phyloP scores from a whole-genome alignment of 2,113 vertebrate genomes.

The Elephas maximus region DNA sequence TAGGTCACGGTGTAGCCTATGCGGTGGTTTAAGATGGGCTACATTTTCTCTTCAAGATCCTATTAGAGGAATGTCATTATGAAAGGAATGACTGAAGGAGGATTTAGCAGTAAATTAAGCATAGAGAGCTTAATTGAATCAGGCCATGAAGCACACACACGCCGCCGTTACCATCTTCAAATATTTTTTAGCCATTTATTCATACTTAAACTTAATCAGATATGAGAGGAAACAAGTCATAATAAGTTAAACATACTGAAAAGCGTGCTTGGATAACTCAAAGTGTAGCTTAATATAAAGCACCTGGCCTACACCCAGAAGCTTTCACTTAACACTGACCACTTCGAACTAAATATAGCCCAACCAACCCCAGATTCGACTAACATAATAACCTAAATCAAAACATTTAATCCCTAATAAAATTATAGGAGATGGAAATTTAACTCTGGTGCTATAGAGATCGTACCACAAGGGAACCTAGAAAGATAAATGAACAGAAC shows the following conservation, averaged over 20 bases:
- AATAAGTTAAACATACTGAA: slow-evolving; percentile 27
- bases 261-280: not conserved
- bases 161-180: not conserved
- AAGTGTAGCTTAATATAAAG: not conserved
- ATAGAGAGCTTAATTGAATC: accelerated
- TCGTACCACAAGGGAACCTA: not conserved
- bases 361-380: not conserved
- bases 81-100: not conserved
- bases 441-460: not conserved
- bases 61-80: not conserved
- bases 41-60: not conserved
- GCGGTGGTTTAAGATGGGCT: not conserved
- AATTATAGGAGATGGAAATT: not conserved
- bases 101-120: slow-evolving; percentile 58
- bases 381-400: not conserved
- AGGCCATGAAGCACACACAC: not conserved
- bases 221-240: not conserved
- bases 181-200: too few species aligned
- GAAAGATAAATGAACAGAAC: not conserved
- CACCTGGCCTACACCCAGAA: not conserved
- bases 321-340: not conserved
- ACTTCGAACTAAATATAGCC: not conserved
- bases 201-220: not conserved
- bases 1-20: slow-evolving; percentile 12
- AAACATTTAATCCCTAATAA: not conserved